phyloP scores from a whole-genome alignment of 2,113 vertebrate genomes.

The Gulo gulo region DNA sequence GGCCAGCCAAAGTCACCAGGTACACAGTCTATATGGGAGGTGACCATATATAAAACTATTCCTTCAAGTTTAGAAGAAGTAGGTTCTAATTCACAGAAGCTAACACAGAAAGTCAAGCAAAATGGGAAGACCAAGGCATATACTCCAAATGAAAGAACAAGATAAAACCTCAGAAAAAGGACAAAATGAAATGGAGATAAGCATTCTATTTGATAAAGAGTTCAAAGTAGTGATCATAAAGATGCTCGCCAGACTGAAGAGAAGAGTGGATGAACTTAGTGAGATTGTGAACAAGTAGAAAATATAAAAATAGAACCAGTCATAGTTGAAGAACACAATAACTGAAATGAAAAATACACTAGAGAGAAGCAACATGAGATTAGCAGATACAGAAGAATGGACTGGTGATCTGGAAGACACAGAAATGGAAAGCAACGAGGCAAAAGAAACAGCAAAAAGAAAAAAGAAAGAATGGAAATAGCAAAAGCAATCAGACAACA shows the following conservation, averaged over 20 bases:
- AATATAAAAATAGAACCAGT: not conserved
- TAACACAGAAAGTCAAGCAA: not conserved
- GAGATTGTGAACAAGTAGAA: not conserved
- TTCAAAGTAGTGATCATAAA: not conserved
- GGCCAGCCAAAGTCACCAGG: not conserved
- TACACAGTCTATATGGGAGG: not conserved
- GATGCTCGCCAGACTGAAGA: not conserved
- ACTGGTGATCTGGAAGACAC: not conserved
- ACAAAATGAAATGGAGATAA: not conserved
- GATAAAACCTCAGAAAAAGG: not conserved
- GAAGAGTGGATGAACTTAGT: not conserved
- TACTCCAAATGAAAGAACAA: not conserved
- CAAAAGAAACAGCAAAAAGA: not conserved
- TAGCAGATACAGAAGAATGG: not conserved
- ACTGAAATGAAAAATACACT: not conserved
- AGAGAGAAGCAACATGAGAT: not conserved
- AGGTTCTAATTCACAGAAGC: not conserved
- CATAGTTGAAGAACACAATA: not conserved
- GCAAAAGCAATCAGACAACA: no score
- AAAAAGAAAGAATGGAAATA: not conserved
- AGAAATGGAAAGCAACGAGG: not conserved
- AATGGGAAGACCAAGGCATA: not conserved
- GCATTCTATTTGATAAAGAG: not conserved
- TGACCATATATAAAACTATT: no score
- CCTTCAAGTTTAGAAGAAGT: not conserved